Base-by-base conservation (phyloP, 2,113 vertebrate species). In the Semicossyphus pulcher region DNA sequence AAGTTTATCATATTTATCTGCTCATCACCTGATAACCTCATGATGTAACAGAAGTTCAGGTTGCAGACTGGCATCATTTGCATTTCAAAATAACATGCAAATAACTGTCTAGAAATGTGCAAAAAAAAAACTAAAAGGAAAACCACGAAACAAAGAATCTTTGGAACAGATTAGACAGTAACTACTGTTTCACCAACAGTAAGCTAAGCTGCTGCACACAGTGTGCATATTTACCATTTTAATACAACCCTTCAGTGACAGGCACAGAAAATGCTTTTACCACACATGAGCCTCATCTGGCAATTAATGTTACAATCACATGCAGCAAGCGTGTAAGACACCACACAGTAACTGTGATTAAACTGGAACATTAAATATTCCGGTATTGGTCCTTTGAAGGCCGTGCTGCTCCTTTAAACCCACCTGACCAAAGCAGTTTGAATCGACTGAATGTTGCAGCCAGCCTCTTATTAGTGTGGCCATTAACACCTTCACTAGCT, bases 251-350 rank as follows among this genome's bases (percentile, higher is more conserved):
- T 14, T 7, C 59, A 59, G 47, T 20, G n/a, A 41, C 15, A 61
- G 58, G 72, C 67, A 66, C 23, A 28, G 11, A 56, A 49, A 58
- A 62, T 52, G 54, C 15, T 7, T 53, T 28, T 16, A 49, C 9
- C 58, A 52, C 59, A 54, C 15, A 26, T 5, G 41, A 53, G 42
- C n/a, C 21, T 26, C 37, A 32, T 36, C 37, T 45, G 29, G 48
- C 28, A 72, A 23, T 44, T 15, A 41, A 5, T 42, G 26, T 68
- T 0, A 41, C n/a, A 51, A 36, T 54, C 12, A 26, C 76, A 49
- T 80, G 63, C 78, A 82, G 67, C 66, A 78, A 68, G 79, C 68
- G 11, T n/a, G 48, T 78, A 54, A 67, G 37, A 83, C 5, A 31
- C 21, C 29, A 61, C 41, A 66, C 15, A 49, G 67, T 31, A 25